Evolutionary conservation across 2,113 vertebrate genomes (phyloP), one percentile per base, ranked within the genome.

Genomic region (Romanogobio albipinnatus): DNA sequence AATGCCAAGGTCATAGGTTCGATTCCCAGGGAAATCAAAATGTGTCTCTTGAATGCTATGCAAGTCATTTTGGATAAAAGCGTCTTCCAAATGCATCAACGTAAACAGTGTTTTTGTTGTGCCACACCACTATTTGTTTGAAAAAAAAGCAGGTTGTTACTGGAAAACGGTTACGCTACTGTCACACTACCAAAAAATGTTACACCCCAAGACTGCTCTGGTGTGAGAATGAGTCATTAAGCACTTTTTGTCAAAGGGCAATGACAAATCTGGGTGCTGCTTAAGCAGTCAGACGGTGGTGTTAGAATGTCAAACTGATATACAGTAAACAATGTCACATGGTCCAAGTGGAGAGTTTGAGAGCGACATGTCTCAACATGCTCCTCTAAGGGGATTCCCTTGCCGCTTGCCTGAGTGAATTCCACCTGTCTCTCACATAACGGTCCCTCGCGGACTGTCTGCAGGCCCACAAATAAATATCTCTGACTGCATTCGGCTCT

Each of bases 361-460:
- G 58, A 51, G 26, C n/a, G 22, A n/a, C 88, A 83, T 86, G 88
- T 79, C 88, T 74, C 11, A 36, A 78, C 88, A 82, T 84, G 86
- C 77, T 36, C 58, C 45, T 68, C 22, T 59, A 11, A 53, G 47
- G 22, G 81, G 82, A 84, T 56, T 84, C 80, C 82, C 76, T 70
- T 43, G 15, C 56, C 5, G 29, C 53, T 26, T 17, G 39, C 61
- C 61, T 86, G 77, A 84, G 59, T 77, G 49, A 81, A 75, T 45
- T 77, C 75, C 82, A 86, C 87, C 73, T 86, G 87, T 88, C 64
- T n/a, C 73, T 39, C 33, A 78, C 64, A 74, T 78, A 66, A 82
- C 19, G 53, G 62, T 76, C 61, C 53, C 76, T 47, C 13, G 4
- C 5, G 13, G 10, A 53, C 74, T 14, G 45, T 39, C n/a, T 70